Evolutionary conservation across 2,797 vertebrate genomes (phyloP).

Genomic region (Rallus crepitans): DNA sequence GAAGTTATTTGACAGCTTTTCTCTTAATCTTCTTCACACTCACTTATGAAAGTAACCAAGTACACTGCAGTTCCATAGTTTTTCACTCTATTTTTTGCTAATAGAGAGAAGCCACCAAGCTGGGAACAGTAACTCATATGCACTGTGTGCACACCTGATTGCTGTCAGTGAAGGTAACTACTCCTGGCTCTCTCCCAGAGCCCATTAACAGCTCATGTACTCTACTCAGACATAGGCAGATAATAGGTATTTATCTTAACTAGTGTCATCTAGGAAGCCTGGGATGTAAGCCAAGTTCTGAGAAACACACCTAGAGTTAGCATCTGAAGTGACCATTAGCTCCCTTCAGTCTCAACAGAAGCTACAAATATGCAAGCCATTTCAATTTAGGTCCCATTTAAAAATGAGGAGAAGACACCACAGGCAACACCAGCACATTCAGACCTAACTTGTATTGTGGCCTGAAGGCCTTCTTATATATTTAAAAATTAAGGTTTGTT

Average conservation of each 20-base stretch:
- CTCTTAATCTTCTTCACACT: not conserved
- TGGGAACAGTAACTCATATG: not conserved
- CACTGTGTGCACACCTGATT: not conserved
- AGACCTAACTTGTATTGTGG: not conserved
- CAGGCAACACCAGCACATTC: not conserved
- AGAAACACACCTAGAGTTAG: not conserved
- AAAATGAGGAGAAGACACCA: not conserved
- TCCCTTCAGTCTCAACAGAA: not conserved
- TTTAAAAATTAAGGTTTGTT: not conserved
- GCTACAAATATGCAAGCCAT: not conserved
- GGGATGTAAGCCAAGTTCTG: constrained; percentile 39
- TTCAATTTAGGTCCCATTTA: not conserved
- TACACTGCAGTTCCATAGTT: not conserved
- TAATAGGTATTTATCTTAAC: constrained; percentile 57
- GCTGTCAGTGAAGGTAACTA: not conserved
- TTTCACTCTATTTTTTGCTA: not conserved
- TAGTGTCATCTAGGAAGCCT: constrained; percentile 53
- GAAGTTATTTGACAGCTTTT: not conserved
- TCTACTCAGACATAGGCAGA: not conserved
- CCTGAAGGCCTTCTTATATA: not conserved
- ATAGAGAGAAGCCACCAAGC: not conserved
- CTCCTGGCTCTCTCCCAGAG: constrained; percentile 36
- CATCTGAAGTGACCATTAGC: constrained; percentile 24
- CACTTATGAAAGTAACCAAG: not conserved
- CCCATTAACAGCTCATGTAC: constrained; percentile 1